A percentile compares a stretch with the other conserved stretches of the same genome.
Evolutionary conservation across 2,888 invertebrate species (phyloP).

Genomic region (Drosophila niveifrons): DNA sequence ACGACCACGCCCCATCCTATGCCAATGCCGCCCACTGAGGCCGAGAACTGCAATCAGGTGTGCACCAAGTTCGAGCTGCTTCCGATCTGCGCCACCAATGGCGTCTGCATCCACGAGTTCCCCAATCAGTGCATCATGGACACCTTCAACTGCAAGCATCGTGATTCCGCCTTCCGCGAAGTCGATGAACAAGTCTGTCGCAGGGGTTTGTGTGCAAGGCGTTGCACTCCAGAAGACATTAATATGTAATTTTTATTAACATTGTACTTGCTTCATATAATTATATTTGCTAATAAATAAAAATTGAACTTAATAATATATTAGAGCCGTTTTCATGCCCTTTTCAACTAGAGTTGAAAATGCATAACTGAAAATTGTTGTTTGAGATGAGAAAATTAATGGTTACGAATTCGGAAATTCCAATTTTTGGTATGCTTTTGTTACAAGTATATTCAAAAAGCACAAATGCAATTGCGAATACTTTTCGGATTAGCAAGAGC

Average conservation of each 20-base stretch:
- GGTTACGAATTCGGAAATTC: no score
- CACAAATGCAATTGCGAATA: no score
- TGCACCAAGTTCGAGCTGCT: constrained; percentile 79
- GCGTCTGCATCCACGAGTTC: constrained; percentile 78
- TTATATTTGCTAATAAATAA: not conserved
- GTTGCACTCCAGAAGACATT: constrained; percentile 68
- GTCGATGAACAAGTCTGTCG: constrained; percentile 72
- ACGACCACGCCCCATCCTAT: constrained; percentile 32
- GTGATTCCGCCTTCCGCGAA: constrained; percentile 66
- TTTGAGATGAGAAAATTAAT: no score
- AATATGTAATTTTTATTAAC: constrained; percentile 22
- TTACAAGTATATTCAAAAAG: no score
- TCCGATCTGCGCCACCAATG: constrained; percentile 79
- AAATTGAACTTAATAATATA: not conserved
- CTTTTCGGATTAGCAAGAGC: no score
- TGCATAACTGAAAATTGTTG: no score
- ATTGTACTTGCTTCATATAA: not conserved
- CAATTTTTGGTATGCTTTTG: no score
- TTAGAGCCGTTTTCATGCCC: no score
- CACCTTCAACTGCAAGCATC: constrained; percentile 79
- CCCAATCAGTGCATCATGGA: constrained; percentile 82
- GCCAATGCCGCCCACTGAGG: constrained; percentile 16
- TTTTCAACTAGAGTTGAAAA: no score
- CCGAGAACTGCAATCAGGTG: constrained; percentile 65
- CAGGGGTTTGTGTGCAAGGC: constrained; percentile 49